Conservation (phyloP, 2,113 vertebrate genomes). For the Sigmodon hispidus region DNA sequence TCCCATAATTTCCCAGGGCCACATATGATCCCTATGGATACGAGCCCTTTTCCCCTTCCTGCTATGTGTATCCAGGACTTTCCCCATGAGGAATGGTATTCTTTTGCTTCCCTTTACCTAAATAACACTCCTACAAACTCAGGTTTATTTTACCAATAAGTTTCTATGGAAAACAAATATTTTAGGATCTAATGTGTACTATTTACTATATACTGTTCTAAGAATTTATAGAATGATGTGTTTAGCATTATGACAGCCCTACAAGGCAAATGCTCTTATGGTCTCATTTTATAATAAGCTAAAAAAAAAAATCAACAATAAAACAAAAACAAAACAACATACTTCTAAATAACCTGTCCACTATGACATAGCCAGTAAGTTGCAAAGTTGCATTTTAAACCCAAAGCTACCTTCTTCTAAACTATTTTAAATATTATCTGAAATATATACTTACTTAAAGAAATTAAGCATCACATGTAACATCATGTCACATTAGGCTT, state of each 20-base stretch:
- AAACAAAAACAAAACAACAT: neutral
- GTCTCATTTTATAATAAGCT: neutral
- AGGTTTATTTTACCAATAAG: neutral
- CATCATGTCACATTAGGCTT: neutral
- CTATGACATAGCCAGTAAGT: neutral
- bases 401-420: neutral
- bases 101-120: neutral
- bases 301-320: neutral
- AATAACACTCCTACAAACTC: neutral
- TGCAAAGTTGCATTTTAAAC: neutral
- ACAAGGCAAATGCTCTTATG: neutral
- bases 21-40: no score
- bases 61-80: neutral
- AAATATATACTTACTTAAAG: neutral
- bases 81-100: neutral
- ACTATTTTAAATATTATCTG: neutral
- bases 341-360: neutral
- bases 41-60: neutral
- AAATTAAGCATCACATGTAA: neutral
- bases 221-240: neutral
- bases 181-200: neutral
- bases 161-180: neutral
- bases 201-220: neutral
- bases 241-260: neutral
- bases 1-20: neutral